Conservation (phyloP, 1,140 invertebrate genomes). For the Lasaia peninsularis region DNA sequence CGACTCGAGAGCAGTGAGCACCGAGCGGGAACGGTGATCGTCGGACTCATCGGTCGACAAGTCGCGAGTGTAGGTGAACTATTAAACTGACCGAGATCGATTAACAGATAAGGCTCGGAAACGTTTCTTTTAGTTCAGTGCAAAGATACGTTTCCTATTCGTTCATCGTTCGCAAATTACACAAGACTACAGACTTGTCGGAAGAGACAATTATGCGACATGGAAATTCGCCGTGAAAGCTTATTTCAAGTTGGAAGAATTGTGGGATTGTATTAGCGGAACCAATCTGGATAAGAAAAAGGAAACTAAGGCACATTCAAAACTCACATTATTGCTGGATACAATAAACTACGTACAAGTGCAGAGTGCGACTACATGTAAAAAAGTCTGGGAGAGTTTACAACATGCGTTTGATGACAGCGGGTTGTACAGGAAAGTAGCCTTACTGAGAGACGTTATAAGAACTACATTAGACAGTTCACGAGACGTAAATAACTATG, state of each 20-base stretch:
- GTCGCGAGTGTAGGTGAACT: no score
- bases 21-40: no score
- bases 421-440: constrained; percentile 33
- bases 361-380: constrained; percentile 29
- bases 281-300: background rate
- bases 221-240: constrained; percentile 10
- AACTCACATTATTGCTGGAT: background rate
- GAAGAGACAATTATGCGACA: constrained; percentile 3
- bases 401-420: constrained; percentile 39
- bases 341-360: constrained; percentile 14
- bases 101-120: no score
- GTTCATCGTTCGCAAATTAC: no score
- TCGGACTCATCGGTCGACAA: no score
- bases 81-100: no score
- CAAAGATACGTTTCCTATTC: no score
- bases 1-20: no score
- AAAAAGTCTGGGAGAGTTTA: constrained; percentile 33
- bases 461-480: constrained; percentile 29
- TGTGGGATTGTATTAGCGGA: background rate
- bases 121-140: no score
- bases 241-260: constrained; percentile 7
- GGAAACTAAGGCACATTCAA: background rate
- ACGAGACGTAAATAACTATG: constrained; percentile 25
- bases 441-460: constrained; percentile 29
- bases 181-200: background rate